Conservation (phyloP, 2,888 invertebrate genomes). For the Lithophane leautieri region DNA sequence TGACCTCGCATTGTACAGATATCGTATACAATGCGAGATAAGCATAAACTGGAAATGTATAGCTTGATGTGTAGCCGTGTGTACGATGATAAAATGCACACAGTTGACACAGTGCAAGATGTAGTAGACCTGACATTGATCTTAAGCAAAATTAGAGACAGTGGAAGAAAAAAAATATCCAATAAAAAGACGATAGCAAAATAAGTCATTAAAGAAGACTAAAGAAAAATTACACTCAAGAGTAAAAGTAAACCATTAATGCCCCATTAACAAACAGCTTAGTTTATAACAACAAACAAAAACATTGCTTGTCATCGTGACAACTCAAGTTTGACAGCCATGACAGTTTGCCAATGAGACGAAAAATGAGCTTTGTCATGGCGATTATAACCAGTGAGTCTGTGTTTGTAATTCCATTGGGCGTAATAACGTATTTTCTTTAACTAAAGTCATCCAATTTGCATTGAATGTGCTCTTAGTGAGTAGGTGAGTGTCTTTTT, state of each 20-base stretch:
- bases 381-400: slow-evolving; percentile 55
- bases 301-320: slow-evolving; percentile 49
- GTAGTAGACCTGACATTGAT: too few species aligned
- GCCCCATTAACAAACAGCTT: slow-evolving; percentile 32
- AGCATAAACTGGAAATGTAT: too few species aligned
- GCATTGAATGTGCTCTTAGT: slow-evolving; percentile 18
- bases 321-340: slow-evolving; percentile 20
- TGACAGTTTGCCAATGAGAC: slow-evolving; percentile 40
- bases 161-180: not conserved
- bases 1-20: too few species aligned
- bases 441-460: slow-evolving; percentile 29
- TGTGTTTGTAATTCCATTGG: slow-evolving; percentile 20
- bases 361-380: slow-evolving; percentile 49
- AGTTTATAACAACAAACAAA: slow-evolving; percentile 43
- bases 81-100: too few species aligned
- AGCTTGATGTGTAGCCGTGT: too few species aligned
- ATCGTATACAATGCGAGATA: too few species aligned
- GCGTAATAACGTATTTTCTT: slow-evolving; percentile 17
- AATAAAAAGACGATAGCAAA: not conserved
- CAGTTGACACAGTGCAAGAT: too few species aligned
- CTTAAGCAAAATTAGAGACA: too few species aligned
- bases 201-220: not conserved
- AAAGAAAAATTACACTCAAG: not conserved
- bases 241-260: slow-evolving; percentile 46
- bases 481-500: not conserved